Percentiles rank a stretch among this genome's conserved stretches.
Conservation (phyloP, 1,140 invertebrate genomes). For the Trachymyrmex septentrionalis region DNA sequence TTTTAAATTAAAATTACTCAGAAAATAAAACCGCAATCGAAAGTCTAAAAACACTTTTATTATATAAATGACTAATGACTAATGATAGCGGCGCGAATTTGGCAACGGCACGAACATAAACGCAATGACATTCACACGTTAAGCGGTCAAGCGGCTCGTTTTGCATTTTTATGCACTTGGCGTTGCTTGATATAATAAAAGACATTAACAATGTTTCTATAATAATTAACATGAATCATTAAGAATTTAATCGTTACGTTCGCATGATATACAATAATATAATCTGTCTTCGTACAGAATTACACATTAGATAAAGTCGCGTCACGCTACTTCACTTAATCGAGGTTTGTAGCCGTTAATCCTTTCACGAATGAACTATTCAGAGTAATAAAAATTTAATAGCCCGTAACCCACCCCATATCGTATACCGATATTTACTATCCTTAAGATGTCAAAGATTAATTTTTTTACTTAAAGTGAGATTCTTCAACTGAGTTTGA, state of each 20-base stretch:
- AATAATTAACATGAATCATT: conserved; percentile 33
- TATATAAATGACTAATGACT: too few relatives aligned
- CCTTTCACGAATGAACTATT: conserved; percentile 39
- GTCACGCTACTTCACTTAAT: conserved; percentile 41
- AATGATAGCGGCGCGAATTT: too few relatives aligned
- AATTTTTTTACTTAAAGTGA: neutral
- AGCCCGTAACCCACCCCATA: neutral
- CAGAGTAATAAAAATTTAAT: conserved; percentile 44
- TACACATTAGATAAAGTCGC: conserved; percentile 49
- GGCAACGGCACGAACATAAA: too few relatives aligned
- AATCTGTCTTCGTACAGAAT: neutral
- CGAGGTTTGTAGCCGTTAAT: conserved; percentile 43
- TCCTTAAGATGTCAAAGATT: neutral
- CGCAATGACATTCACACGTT: too few relatives aligned
- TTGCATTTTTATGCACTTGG: too few relatives aligned
- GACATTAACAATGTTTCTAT: conserved; percentile 17
- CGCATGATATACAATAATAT: conserved; percentile 29
- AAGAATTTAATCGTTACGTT: conserved; percentile 25
- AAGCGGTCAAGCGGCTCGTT: too few relatives aligned
- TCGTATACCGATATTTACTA: conserved; percentile 11
- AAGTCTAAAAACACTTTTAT: too few relatives aligned
- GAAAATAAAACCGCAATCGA: too few relatives aligned
- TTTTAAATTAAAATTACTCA: too few relatives aligned
- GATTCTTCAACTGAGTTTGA: neutral
- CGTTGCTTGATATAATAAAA: neutral